Evolutionary conservation across 2,797 vertebrate species (phyloP).

Genomic region (Tenualosa ilisha): DNA sequence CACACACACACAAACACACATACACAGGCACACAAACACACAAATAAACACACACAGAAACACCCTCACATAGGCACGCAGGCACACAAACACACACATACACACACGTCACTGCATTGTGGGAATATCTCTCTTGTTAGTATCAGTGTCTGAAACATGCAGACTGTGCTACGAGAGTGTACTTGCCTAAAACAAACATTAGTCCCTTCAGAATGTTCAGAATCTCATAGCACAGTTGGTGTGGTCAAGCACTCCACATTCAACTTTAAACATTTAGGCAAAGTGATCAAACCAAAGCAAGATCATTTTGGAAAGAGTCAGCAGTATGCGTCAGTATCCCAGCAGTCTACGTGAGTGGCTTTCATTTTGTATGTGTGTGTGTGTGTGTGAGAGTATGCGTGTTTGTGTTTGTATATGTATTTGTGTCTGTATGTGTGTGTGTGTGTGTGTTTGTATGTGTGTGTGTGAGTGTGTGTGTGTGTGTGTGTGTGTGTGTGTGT

Average conservation of each 20-base stretch:
- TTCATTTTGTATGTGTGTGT: not conserved
- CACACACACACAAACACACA: not conserved
- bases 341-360: not conserved
- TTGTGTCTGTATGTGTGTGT: conserved; percentile 4
- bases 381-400: not conserved
- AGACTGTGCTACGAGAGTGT: not conserved
- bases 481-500: not conserved
- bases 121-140: not conserved
- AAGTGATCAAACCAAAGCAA: not conserved
- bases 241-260: conserved; percentile 11
- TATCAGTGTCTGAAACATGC: not conserved
- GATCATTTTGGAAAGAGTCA: not conserved
- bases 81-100: not conserved
- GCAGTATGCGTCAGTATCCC: not conserved
- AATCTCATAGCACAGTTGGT: conserved; percentile 3
- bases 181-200: not conserved
- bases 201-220: conserved; percentile 15
- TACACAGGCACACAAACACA: not conserved
- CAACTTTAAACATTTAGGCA: conserved; percentile 18
- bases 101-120: not conserved
- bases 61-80: not conserved
- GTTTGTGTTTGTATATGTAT: not conserved
- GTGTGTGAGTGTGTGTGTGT: not conserved
- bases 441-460: conserved; percentile 13
- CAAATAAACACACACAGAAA: conserved; percentile 2